Conservation (phyloP, 1,140 invertebrate genomes). For the Elymnias hypermnestra region DNA sequence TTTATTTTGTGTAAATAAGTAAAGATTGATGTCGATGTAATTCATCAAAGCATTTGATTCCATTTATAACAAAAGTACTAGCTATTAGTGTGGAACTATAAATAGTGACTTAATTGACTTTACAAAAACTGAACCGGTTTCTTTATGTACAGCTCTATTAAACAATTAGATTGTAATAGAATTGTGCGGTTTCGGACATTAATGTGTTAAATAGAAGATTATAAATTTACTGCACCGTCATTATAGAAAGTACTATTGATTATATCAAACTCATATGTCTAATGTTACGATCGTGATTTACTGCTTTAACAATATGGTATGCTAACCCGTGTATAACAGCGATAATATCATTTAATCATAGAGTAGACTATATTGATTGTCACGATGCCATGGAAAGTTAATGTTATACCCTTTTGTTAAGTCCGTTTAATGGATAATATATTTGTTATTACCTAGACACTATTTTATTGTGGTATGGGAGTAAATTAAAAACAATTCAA, state of each 20-base stretch:
- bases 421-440: too few relatives aligned
- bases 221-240: too few relatives aligned
- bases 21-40: too few relatives aligned
- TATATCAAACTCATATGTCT: constrained; percentile 23
- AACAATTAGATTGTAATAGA: not conserved
- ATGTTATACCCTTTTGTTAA: constrained; percentile 8
- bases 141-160: not conserved
- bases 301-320: constrained; percentile 16
- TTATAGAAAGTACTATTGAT: constrained; percentile 30
- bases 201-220: not conserved
- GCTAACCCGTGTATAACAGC: constrained; percentile 20
- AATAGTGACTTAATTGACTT: not conserved
- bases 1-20: too few relatives aligned
- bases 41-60: too few relatives aligned
- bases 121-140: not conserved
- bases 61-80: too few relatives aligned
- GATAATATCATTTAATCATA: constrained; percentile 44
- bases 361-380: constrained; percentile 30
- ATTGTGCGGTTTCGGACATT: not conserved
- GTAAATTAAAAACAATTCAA: too few relatives aligned
- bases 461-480: too few relatives aligned
- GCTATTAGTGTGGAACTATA: not conserved
- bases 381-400: constrained; percentile 37
- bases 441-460: too few relatives aligned
- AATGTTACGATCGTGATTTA: constrained; percentile 23